phyloP scores from a whole-genome alignment of 2,113 vertebrate species.

The Camarhynchus parvulus region DNA sequence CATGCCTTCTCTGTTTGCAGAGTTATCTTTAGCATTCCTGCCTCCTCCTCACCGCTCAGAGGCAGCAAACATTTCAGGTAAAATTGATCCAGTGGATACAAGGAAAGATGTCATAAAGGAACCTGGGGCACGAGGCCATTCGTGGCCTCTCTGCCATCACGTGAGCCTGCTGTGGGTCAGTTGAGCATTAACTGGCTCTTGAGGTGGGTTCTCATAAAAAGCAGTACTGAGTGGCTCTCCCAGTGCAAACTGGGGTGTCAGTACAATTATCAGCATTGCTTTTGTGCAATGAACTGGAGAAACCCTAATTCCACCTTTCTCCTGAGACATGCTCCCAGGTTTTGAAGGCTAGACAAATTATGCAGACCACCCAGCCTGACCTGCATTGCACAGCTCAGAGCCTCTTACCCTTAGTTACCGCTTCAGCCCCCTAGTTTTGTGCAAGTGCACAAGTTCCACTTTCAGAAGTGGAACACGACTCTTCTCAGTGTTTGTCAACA shows the following conservation, averaged over 20 bases:
- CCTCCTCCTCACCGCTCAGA: neutral
- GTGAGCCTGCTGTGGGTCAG: neutral
- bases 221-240: accelerated
- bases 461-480: neutral
- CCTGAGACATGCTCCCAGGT: neutral
- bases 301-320: neutral
- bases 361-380: neutral
- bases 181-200: neutral
- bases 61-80: conserved; percentile 36
- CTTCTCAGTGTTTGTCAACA: neutral
- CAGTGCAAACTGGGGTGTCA: neutral
- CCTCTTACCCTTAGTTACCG: neutral
- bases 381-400: neutral
- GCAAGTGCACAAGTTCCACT: neutral
- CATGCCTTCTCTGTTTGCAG: conserved; percentile 45
- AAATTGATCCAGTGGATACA: conserved; percentile 7
- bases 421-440: neutral
- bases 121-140: neutral
- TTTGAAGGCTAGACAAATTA: neutral
- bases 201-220: neutral
- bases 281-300: neutral
- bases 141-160: neutral
- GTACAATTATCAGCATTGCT: neutral
- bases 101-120: neutral
- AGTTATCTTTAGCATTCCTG: conserved; percentile 58